Evolutionary conservation across 2,888 invertebrate species (phyloP), one percentile per base, ranked within the genome.

Genomic region (Lamellibrachia columna): DNA sequence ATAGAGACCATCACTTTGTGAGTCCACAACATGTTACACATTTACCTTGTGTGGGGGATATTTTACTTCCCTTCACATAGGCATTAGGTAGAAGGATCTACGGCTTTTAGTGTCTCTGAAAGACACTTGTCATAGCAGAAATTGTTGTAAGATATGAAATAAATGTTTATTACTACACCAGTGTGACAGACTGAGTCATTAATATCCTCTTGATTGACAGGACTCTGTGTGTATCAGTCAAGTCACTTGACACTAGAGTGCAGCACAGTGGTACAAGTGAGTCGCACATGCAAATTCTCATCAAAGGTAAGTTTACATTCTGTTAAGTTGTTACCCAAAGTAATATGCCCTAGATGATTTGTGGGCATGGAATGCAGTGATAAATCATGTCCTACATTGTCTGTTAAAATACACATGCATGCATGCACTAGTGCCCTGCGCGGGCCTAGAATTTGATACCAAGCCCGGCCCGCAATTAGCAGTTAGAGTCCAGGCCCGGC

Each of bases 191-290:
- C 40, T 40, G 1, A 1, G 40, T 75, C 11, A 75, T 11, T 75
- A 75, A 75, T 75, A 15, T 75, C n/a, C 3, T 11, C 8, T 75
- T 11, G 75, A 22, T 75, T 75, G 75, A 75, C 22, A 75, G 75
- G 75, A 75, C 75, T 15, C 22, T 75, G 75, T 75, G 75, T 75
- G 75, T 75, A n/a, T 75, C 75, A 22, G 75, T 75, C 22, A 75
- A 75, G 75, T 75, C 75, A 75, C 75, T 75, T 75, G 75, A 75
- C 75, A 75, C 75, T n/a, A 75, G 75, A n/a, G 75, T 75, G 75
- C 75, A 75, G 75, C 75, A 75, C 75, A 11, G 22, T 75, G 22
- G 75, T n/a, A 75, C 75, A 15, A 75, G 75, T n/a, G 75, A 75
- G 75, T 75, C 75, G 3, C 22, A 22, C 15, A 1, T 75, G 75